These are phyloP conservation scores for Nomia melanderi DNA, from an alignment of 1,140 invertebrate genomes.

Conservation along the genomic window DNA sequence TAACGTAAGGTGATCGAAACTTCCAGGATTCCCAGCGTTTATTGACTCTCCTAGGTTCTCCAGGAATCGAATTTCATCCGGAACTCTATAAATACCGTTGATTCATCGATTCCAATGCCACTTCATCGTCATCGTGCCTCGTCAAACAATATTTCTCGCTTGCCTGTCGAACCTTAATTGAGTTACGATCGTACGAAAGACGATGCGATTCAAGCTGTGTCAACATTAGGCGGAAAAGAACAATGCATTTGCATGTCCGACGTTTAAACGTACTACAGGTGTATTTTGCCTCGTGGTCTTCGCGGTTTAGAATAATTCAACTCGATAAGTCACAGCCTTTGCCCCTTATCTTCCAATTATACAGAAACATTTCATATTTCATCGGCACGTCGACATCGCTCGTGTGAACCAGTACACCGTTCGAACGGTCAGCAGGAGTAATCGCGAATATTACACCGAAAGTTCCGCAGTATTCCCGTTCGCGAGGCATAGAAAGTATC, in stretches of 20 bases:
- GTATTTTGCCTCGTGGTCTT: no score
- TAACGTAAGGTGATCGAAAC: neutral
- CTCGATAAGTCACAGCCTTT: neutral
- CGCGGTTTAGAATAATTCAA: neutral
- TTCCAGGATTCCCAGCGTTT: neutral
- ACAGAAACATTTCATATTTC: neutral
- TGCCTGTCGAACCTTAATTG: neutral
- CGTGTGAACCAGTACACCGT: no score
- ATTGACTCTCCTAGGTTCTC: no score
- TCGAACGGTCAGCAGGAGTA: neutral
- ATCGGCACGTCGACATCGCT: no score
- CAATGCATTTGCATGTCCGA: neutral
- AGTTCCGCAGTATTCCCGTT: neutral
- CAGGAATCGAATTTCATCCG: neutral
- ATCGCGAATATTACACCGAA: neutral
- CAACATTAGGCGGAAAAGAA: neutral
- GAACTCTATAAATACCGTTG: neutral
- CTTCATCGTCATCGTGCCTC: neutral
- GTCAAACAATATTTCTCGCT: neutral
- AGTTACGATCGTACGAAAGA: neutral
- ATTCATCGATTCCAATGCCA: neutral
- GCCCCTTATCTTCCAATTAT: neutral
- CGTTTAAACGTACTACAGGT: neutral
- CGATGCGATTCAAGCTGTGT: constrained; percentile 7
- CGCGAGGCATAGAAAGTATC: neutral